phyloP scores from a whole-genome alignment of 2,797 vertebrate genomes.

The Sternarchorhynchus goeldii region DNA sequence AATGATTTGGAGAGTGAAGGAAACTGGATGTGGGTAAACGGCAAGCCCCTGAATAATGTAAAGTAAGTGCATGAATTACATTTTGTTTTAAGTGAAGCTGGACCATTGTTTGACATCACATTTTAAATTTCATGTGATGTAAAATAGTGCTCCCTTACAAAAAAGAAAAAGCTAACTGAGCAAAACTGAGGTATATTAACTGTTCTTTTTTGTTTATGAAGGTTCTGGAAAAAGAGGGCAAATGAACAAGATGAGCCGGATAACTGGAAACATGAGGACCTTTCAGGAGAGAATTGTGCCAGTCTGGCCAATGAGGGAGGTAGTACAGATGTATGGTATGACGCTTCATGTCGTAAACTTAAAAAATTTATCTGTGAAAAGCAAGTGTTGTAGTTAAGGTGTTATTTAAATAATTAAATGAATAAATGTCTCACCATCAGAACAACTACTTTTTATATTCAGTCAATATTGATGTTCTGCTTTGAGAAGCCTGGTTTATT shows the following conservation, averaged over 20 bases:
- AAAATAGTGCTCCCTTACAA: too few relatives aligned
- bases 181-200: too few relatives aligned
- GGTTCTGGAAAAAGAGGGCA: neutral
- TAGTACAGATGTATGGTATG: conserved; percentile 2
- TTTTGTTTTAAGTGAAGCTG: too few relatives aligned
- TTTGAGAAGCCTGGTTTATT: too few relatives aligned
- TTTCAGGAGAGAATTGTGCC: conserved; percentile 39
- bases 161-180: too few relatives aligned
- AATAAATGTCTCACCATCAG: too few relatives aligned
- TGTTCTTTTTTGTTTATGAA: neutral
- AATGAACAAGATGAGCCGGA: conserved; percentile 28
- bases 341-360: neutral
- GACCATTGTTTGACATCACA: too few relatives aligned
- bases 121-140: too few relatives aligned
- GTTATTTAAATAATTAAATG: too few relatives aligned
- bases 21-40: conserved; percentile 48
- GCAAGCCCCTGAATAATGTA: neutral
- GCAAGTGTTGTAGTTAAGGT: neutral
- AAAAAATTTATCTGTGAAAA: conserved; percentile 13
- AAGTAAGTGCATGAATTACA: conserved; percentile 2
- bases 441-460: too few relatives aligned
- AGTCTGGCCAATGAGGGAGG: neutral
- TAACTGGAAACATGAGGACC: conserved; percentile 33
- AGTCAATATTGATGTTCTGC: too few relatives aligned
- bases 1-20: conserved; percentile 49